Percentiles rank a stretch among this genome's conserved stretches.
Conservation (phyloP, 1,140 invertebrate genomes). For the Pogonus chalceus region DNA sequence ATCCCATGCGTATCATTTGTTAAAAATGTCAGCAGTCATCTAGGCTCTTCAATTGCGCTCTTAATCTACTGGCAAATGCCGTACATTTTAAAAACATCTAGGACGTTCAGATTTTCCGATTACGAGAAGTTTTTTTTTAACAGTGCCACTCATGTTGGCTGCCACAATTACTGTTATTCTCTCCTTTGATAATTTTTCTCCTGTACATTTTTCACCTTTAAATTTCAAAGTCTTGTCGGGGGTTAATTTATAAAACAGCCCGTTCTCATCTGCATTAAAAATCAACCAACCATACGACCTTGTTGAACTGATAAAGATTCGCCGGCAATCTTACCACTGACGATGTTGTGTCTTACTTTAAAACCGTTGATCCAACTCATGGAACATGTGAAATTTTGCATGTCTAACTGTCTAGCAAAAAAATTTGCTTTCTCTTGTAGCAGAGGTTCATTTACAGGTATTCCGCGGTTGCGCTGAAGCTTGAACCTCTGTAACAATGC, state of each 20-base stretch:
- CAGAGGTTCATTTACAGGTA: neutral
- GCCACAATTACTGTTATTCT: neutral
- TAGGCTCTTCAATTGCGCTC: neutral
- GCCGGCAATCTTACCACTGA: neutral
- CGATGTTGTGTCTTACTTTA: neutral
- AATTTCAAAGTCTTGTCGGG: constrained; percentile 14
- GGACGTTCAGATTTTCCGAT: too few relatives aligned
- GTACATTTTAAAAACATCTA: too few relatives aligned
- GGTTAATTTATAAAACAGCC: constrained; percentile 15
- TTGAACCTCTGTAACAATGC: too few relatives aligned
- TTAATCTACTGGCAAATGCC: neutral
- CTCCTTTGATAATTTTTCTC: too few relatives aligned
- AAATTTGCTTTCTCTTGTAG: too few relatives aligned
- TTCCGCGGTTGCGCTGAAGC: neutral
- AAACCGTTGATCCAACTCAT: too few relatives aligned
- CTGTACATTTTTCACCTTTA: constrained; percentile 15
- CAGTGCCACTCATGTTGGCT: too few relatives aligned
- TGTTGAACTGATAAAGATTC: neutral
- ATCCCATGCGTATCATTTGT: neutral
- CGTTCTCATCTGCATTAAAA: constrained; percentile 14
- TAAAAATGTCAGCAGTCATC: too few relatives aligned
- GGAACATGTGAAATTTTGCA: too few relatives aligned
- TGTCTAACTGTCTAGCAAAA: too few relatives aligned
- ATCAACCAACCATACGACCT: constrained; percentile 1
- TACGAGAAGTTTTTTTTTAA: constrained; percentile 1